Evolutionary conservation across 2,113 vertebrate genomes (phyloP), one percentile per base, ranked within the genome.

Genomic region (Sapayoa aenigma): DNA sequence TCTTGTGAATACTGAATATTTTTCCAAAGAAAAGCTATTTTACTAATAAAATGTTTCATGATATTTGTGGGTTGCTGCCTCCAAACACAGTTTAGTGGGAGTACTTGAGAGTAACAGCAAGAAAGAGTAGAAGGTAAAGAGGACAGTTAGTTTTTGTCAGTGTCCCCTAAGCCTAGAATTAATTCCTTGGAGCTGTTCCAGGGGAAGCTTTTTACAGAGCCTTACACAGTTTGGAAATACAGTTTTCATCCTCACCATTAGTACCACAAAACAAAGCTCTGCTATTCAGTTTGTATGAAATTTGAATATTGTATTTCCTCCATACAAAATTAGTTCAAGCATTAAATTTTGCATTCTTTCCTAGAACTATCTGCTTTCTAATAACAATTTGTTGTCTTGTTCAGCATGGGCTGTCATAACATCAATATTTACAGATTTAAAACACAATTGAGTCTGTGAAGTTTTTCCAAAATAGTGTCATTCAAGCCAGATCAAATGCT

Each of bases 371-470:
- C 46, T 93, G 47, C 42, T 85, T 93, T 93, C 89, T 89, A 59
- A 90, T 77, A 90, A 25, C 52, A 81, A 69, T 91, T 89, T 92
- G 67, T 90, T 94, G 35, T 93, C 93, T 77, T 52, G 24, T 92
- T 90, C 81, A 91, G 49, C 52, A 68, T 83, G 41, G 63, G 28
- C 67, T 95, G 80, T 92, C 91, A 94, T 76, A 96, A 92, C 77
- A 71, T 83, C 79, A 95, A 49, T 41, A 53, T 84, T 93, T 94
- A 77, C 59, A 94, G 62, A 14, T 41, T 46, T 76, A 91, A 91
- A 94, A 89, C 1, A 5, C 37, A 94, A 93, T 30, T 80, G 49
- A 90, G 23, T 55, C n/a, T 80, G 53, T 91, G 81, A 91, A 73
- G 37, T 80, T 94, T 74, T 93, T 89, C 67, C 74, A 81, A 91